Percentiles rank a stretch among this genome's conserved stretches.
Conservation (phyloP, 1,140 invertebrate genomes). For the Centruroides sculpturatus region DNA sequence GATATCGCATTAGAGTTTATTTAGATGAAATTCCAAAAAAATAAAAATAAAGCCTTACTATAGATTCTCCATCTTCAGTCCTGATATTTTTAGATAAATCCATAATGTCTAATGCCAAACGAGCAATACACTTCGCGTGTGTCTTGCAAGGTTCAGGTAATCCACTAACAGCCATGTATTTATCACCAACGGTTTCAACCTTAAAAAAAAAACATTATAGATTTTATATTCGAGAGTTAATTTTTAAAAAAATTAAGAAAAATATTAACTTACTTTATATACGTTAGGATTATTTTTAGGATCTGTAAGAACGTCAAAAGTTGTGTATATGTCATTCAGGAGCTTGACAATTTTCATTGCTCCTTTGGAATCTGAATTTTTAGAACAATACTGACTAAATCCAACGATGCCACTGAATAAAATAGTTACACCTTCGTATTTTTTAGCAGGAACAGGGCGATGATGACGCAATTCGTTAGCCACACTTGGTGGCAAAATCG, state of each 20-base stretch:
- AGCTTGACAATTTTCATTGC: constrained; percentile 87
- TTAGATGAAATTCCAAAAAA: no score
- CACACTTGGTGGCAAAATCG: constrained; percentile 80
- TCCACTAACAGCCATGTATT: constrained; percentile 97
- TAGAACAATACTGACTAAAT: constrained; percentile 72
- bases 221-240: background rate
- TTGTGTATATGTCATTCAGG: constrained; percentile 78
- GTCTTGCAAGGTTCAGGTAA: constrained; percentile 78
- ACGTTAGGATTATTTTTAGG: constrained; percentile 80
- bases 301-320: constrained; percentile 81
- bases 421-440: constrained; percentile 76
- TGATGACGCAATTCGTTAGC: constrained; percentile 83
- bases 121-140: constrained; percentile 85
- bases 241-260: background rate
- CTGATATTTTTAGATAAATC: constrained; percentile 72
- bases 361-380: constrained; percentile 61
- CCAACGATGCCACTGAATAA: constrained; percentile 89
- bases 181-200: constrained; percentile 99
- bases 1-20: background rate
- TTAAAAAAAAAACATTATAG: constrained; percentile 29
- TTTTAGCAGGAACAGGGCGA: constrained; percentile 67
- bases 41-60: constrained; percentile 46
- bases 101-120: constrained; percentile 90
- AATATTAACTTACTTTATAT: constrained; percentile 57
- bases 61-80: constrained; percentile 59